Evolutionary conservation across 30 jellyfish, hydroid and myxozoan species (phyloP).

Genomic region (Mastigias papua): DNA sequence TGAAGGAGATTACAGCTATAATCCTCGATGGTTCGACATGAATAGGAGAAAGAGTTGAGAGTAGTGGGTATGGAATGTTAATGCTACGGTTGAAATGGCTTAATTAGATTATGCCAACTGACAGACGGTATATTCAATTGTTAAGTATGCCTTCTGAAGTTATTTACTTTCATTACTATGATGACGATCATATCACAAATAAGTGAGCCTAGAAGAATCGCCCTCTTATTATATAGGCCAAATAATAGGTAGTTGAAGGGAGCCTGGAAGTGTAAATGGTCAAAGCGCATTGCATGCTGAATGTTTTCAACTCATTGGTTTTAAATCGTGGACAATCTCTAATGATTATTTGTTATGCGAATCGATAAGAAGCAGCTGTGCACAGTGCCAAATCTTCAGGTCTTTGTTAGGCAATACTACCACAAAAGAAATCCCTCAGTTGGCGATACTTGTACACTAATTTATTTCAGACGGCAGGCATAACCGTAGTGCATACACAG

Average conservation of each 20-base stretch:
- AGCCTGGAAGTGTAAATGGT: too few relatives aligned
- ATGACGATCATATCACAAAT: neutral
- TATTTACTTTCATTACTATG: neutral
- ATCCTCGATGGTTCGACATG: neutral
- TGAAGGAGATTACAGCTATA: neutral
- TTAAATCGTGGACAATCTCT: neutral
- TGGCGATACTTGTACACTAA: neutral
- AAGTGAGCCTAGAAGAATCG: neutral
- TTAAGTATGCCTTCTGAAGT: neutral
- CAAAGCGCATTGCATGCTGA: too few relatives aligned
- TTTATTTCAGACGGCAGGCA: neutral
- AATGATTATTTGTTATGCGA: neutral
- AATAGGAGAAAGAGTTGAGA: neutral
- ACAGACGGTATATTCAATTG: neutral
- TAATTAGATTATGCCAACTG: constrained; percentile 1
- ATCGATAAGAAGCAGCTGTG: neutral
- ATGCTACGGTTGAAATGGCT: neutral
- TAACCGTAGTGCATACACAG: neutral
- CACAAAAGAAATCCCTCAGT: neutral
- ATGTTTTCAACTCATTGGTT: neutral
- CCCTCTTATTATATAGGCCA: too few relatives aligned
- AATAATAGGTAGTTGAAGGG: too few relatives aligned
- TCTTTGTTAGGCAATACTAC: neutral
- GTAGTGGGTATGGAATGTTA: neutral
- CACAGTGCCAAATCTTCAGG: neutral